phyloP scores from a whole-genome alignment of 2,797 vertebrate species.

The Pteronotus mesoamericanus region DNA sequence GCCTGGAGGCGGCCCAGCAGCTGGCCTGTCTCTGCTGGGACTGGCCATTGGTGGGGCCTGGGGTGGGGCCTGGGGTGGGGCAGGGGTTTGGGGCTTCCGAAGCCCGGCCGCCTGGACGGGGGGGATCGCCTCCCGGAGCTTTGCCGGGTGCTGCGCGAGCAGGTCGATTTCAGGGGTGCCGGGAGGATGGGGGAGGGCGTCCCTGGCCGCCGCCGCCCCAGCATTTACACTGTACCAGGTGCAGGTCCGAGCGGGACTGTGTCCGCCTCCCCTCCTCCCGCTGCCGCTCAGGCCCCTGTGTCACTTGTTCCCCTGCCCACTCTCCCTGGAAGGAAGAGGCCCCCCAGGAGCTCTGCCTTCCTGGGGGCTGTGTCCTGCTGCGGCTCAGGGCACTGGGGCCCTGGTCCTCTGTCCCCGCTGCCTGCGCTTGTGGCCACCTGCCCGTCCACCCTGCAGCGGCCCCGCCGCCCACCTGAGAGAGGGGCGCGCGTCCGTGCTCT shows the following conservation, averaged over 20 bases:
- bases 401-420: neutral
- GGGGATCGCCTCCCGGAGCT: neutral
- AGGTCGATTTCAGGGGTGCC: neutral
- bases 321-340: too few species aligned
- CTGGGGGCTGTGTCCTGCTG: accelerated
- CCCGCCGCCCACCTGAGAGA: neutral
- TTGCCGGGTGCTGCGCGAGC: accelerated
- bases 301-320: neutral
- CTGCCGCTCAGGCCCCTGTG: neutral
- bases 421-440: neutral
- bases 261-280: accelerated
- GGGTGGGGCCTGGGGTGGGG: neutral
- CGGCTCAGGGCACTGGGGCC: neutral
- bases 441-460: accelerated
- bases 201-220: accelerated
- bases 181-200: neutral
- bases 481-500: neutral
- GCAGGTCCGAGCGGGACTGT: accelerated
- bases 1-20: neutral
- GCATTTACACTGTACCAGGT: accelerated
- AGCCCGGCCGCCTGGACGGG: neutral
- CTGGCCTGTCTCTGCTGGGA: neutral
- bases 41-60: neutral
- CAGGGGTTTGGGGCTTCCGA: neutral
- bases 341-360: neutral